Evolutionary conservation across 2,797 vertebrate species (phyloP).

Genomic region (Psittacula derbiana): DNA sequence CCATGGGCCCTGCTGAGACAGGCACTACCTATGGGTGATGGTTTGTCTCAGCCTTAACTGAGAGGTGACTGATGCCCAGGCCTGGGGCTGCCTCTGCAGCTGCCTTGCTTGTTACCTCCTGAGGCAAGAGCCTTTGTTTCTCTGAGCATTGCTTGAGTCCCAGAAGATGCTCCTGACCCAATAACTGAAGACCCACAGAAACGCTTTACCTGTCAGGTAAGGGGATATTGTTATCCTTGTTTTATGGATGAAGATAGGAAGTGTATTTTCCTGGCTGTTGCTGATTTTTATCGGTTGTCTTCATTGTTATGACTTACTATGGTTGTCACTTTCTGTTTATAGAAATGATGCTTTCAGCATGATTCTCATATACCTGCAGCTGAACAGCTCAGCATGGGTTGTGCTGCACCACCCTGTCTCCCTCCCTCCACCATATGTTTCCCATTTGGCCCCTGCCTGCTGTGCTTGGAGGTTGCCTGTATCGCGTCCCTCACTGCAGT

Average conservation of each 20-base stretch:
- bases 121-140: neutral
- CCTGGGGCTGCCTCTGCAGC: neutral
- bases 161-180: neutral
- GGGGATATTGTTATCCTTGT: neutral
- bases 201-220: neutral
- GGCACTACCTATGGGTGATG: rapidly evolving
- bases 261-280: neutral
- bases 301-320: neutral
- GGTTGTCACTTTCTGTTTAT: neutral
- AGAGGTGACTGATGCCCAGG: neutral
- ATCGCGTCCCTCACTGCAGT: rapidly evolving
- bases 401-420: neutral
- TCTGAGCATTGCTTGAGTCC: neutral
- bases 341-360: neutral
- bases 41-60: neutral
- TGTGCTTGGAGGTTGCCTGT: rapidly evolving
- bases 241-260: neutral
- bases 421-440: rapidly evolving
- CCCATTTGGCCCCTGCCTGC: neutral
- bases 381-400: neutral
- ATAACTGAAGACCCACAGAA: neutral
- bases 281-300: neutral
- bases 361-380: neutral
- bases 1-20: neutral
- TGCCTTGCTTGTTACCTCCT: neutral